Evolutionary conservation across 2,888 invertebrate genomes (phyloP).

Genomic region (Epiblema foenella): DNA sequence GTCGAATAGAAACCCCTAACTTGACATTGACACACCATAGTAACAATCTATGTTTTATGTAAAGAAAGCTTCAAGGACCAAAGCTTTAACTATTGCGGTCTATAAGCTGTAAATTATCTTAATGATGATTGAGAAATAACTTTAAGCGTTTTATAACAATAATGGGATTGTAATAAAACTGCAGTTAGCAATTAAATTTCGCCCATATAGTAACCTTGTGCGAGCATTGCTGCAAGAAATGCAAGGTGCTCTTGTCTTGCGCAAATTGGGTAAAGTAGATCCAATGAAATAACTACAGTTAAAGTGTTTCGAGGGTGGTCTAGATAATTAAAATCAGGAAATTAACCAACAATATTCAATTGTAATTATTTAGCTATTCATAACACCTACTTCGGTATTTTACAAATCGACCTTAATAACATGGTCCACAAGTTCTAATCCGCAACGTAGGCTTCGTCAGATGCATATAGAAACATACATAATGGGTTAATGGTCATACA

Average conservation of each 20-base stretch:
- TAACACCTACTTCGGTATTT: no score
- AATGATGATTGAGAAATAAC: background rate
- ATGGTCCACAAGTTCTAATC: no score
- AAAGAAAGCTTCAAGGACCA: background rate
- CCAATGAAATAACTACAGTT: slow-evolving; percentile 1
- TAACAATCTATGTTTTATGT: no score
- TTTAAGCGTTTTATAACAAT: background rate
- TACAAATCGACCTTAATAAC: no score
- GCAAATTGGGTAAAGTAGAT: slow-evolving; percentile 3
- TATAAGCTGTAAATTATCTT: background rate
- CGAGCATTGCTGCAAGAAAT: slow-evolving; percentile 13
- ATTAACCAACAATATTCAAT: no score
- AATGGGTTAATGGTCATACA: no score
- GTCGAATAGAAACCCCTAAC: background rate
- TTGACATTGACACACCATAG: no score
- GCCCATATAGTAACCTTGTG: slow-evolving; percentile 7
- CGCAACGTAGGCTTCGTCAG: no score
- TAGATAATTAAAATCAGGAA: background rate
- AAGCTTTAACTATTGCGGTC: background rate
- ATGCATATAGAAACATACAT: no score
- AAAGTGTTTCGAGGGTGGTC: background rate
- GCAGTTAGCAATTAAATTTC: slow-evolving; percentile 18
- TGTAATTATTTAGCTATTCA: no score
- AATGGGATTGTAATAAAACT: slow-evolving; percentile 14
- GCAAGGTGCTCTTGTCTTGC: slow-evolving; percentile 24